Percentiles rank a stretch among this genome's conserved stretches.
Evolutionary conservation across 2,797 vertebrate genomes (phyloP).

Genomic region (Petrocephalus schoutedeni): DNA sequence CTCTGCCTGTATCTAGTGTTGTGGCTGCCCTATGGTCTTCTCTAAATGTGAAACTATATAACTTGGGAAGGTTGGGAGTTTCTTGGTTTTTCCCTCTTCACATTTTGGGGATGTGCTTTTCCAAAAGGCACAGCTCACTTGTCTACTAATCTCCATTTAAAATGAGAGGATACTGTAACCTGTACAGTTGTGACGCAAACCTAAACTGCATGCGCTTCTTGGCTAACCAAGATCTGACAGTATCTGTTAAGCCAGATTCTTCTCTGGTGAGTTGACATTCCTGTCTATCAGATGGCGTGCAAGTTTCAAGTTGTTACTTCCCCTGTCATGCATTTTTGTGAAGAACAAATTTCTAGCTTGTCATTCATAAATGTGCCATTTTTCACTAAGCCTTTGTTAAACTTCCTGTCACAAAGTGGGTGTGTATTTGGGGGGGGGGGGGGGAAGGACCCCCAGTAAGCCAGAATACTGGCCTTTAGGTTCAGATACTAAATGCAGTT

Average conservation of each 20-base stretch:
- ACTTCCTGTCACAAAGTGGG: not conserved
- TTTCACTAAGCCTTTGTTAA: not conserved
- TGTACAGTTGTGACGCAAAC: not conserved
- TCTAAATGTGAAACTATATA: not conserved
- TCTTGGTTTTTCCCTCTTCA: too few relatives aligned
- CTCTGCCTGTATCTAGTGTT: not conserved
- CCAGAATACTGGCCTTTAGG: not conserved
- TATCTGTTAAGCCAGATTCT: constrained; percentile 25
- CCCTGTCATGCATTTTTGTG: too few relatives aligned
- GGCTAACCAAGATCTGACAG: not conserved
- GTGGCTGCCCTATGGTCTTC: not conserved
- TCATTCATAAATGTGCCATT: not conserved
- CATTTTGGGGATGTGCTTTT: not conserved
- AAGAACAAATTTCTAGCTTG: not conserved
- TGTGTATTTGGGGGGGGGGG: too few relatives aligned
- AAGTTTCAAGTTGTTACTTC: not conserved
- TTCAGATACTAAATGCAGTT: not conserved
- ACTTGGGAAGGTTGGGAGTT: too few relatives aligned
- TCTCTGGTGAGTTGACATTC: not conserved
- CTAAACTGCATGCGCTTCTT: not conserved
- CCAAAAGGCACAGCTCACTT: not conserved
- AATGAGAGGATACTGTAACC: too few relatives aligned
- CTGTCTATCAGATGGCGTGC: not conserved
- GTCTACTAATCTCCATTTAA: not conserved
- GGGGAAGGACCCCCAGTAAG: not conserved